Base-by-base conservation (phyloP, 2,113 vertebrate genomes). In the Lasiurus cinereus region DNA sequence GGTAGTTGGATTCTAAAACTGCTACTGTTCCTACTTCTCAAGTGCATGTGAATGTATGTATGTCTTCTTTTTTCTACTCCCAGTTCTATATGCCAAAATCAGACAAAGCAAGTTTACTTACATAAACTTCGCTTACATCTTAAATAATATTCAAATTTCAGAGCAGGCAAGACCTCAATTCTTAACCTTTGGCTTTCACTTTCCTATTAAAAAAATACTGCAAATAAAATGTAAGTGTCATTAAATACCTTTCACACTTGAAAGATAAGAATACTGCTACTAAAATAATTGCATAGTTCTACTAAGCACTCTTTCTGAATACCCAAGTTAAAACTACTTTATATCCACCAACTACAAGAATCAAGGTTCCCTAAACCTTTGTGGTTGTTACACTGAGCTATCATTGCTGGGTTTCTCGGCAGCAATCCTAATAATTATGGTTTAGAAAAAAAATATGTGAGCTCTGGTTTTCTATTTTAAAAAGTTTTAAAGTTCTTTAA, bases 1-100 rank as follows among this genome's bases (percentile, higher is more conserved):
- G 97, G 97, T 98, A 98, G 94, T 96, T 96, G 79, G 84, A 83
- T 94, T 70, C 1, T 56, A 74, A 97, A 97, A 95, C 21, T 78
- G 80, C 88, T 82, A 67, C 22, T 56, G 91, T 83, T 89, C 91
- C 82, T 91, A 93, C 74, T 86, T 85, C 46, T 56, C 82, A 13
- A 33, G 5, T 89, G n/a, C 15, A 24, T 67, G 33, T 14, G 33
- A 31, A 5, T 11, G 1, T 50, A 48, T 22, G 62, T 29, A 56
- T 82, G 56, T 0, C 73, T 0, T 66, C 29, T n/a, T 89, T 96
- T 90, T 66, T 4, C 62, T 12, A 29, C 5, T 9, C n/a, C 5
- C 19, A 56, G 14, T 94, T 95, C 80, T 89, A 74, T 0, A 21
- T 72, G 70, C 11, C 79, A 95, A 91, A 95, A 56, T 84, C 88